Base-by-base conservation (phyloP, 2,797 vertebrate genomes). In the Steatocranus sp. region DNA sequence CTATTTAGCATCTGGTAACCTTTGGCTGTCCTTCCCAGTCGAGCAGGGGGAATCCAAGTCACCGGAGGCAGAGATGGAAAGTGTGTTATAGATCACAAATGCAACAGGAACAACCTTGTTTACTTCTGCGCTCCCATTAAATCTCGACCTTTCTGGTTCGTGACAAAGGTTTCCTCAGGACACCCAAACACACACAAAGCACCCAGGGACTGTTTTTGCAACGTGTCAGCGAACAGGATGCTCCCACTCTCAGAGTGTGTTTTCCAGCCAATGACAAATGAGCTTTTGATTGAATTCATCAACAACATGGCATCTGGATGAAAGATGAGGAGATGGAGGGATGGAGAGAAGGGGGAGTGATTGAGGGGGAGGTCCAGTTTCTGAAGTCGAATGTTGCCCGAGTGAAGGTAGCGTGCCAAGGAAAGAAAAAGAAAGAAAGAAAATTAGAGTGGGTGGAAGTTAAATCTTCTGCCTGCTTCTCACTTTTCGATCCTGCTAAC, bases 1-100 rank as follows among this genome's bases (percentile, higher is more conserved):
- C 89, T 93, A 34, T 89, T 90, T 85, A 89, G 90, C 93, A 93
- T 94, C 92, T 93, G 93, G 92, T 91, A 87, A 93, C 91, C 91
- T 92, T 88, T 92, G 92, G 92, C 89, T 91, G 92, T 93, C 88
- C 90, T 86, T 38, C 66, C 1, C 75, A 83, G 76, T 82, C 25
- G 15, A 61, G 75, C 27, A 5, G 86, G 89, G 61, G 80, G 87
- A 84, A 85, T 92, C 91, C 88, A 90, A 92, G 82, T 89, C 91
- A 90, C 89, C 50, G 50, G 81, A 86, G 91, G 91, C 89, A 80
- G 75, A 68, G 78, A 83, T 81, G 86, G 86, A 94, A 90, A 88
- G 87, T 90, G 85, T 91, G 89, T 90, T 91, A 87, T 86, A 81
- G 30, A 92, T 93, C 90, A 89, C 54, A 83, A 88, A 83, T 63